Percentiles rank a stretch among this genome's conserved stretches.
These are phyloP conservation scores for Characodon lateralis DNA, from an alignment of 2,797 vertebrate genomes.

Conservation along the genomic window DNA sequence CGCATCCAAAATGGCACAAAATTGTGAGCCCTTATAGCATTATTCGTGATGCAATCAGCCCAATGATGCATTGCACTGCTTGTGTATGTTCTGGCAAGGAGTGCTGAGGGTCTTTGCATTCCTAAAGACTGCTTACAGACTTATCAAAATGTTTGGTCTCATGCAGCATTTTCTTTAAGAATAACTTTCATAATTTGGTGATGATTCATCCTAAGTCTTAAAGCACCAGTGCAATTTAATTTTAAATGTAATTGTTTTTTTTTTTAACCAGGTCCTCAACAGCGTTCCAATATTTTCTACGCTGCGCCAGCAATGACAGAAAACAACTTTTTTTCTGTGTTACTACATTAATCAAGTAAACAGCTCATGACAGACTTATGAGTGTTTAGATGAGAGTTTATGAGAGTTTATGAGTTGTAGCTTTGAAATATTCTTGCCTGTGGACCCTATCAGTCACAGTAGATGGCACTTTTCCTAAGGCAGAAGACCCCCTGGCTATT, in stretches of 20 bases:
- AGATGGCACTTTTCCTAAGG: background rate
- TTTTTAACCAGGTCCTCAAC: too few species aligned
- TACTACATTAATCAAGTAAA: background rate
- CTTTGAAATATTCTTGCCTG: background rate
- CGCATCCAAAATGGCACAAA: slow-evolving; percentile 44
- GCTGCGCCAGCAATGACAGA: background rate
- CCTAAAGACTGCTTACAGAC: background rate
- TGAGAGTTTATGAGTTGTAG: background rate
- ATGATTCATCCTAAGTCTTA: background rate
- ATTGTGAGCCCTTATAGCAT: slow-evolving; percentile 48
- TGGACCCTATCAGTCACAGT: background rate
- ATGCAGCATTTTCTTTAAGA: background rate
- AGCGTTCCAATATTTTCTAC: too few species aligned
- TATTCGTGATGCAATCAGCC: slow-evolving; percentile 47
- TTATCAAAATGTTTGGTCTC: slow-evolving; percentile 5
- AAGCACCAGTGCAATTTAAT: background rate
- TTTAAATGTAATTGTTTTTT: background rate
- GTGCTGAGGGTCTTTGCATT: background rate
- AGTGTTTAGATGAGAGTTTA: background rate
- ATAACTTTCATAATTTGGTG: background rate
- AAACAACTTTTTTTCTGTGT: background rate
- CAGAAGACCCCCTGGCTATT: background rate
- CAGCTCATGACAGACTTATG: background rate
- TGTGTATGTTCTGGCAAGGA: slow-evolving; percentile 30
- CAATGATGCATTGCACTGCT: slow-evolving; percentile 13